These are phyloP conservation scores for Seriola dumerili DNA, from an alignment of 2,113 vertebrate species.

Conservation along the genomic window DNA sequence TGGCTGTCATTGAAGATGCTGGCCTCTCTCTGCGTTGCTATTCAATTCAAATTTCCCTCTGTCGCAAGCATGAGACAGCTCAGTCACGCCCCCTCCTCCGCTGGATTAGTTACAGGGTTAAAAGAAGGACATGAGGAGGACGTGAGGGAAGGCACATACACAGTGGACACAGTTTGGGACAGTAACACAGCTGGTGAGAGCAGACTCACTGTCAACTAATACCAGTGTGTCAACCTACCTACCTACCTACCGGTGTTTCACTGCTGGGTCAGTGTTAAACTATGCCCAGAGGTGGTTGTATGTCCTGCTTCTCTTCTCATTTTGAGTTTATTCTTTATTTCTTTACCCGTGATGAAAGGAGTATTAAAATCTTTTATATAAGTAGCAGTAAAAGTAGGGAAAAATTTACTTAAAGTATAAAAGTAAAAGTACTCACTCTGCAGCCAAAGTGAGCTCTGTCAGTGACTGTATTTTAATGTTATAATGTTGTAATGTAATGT, in stretches of 20 bases:
- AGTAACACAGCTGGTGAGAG: slow-evolving; percentile 13
- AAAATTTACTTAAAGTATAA: not conserved
- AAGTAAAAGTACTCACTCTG: too few relatives aligned
- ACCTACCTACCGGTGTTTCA: not conserved
- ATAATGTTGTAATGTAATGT: too few relatives aligned
- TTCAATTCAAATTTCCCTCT: slow-evolving; percentile 34
- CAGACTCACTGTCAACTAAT: not conserved
- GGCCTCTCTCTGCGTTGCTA: slow-evolving; percentile 14
- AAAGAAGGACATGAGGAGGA: slow-evolving; percentile 46
- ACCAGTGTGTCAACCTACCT: not conserved
- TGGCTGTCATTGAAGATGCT: slow-evolving; percentile 42
- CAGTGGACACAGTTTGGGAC: not conserved
- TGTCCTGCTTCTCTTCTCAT: not conserved
- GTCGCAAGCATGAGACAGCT: slow-evolving; percentile 39
- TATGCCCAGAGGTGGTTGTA: not conserved
- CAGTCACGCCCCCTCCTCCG: slow-evolving; percentile 26
- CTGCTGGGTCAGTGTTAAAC: not conserved
- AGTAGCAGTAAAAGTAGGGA: not conserved
- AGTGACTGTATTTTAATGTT: too few relatives aligned
- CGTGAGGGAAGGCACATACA: slow-evolving; percentile 56
- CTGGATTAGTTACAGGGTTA: slow-evolving; percentile 66
- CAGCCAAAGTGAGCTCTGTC: too few relatives aligned
- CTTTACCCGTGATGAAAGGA: not conserved
- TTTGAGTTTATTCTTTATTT: not conserved
- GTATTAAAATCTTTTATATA: not conserved